Conservation (phyloP, 1,140 invertebrate species). For the Dufourea novaeangliae region DNA sequence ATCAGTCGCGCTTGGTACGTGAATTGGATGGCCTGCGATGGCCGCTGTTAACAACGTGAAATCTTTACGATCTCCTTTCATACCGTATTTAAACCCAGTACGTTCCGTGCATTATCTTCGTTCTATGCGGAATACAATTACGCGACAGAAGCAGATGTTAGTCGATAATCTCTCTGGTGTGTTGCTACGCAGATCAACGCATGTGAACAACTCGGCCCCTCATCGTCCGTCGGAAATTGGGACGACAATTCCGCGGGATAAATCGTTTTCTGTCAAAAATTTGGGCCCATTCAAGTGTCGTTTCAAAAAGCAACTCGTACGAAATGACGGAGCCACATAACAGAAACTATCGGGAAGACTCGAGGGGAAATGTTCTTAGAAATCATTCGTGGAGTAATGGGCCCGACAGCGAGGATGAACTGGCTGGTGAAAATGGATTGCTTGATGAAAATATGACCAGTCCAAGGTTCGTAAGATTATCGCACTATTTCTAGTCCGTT, state of each 20-base stretch:
- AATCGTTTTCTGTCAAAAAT: background rate
- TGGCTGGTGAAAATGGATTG: slow-evolving; percentile 47
- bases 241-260: slow-evolving; percentile 51
- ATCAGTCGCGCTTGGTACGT: slow-evolving; percentile 42
- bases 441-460: slow-evolving; percentile 36
- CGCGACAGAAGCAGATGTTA: background rate
- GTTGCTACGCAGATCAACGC: slow-evolving; percentile 39
- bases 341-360: background rate
- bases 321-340: slow-evolving; percentile 28
- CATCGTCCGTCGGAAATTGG: slow-evolving; percentile 32
- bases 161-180: background rate
- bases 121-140: too few relatives aligned
- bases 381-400: slow-evolving; percentile 64
- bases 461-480: slow-evolving; percentile 54
- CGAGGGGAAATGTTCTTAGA: slow-evolving; percentile 51
- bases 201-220: slow-evolving; percentile 46
- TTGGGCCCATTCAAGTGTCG: background rate
- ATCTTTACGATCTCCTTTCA: background rate
- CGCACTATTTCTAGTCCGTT: background rate
- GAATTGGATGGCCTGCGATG: slow-evolving; percentile 45
- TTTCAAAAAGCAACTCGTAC: background rate
- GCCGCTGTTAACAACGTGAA: slow-evolving; percentile 18
- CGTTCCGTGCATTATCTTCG: background rate
- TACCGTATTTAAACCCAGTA: slow-evolving; percentile 30
- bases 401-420: slow-evolving; percentile 57